A percentile compares a stretch with the other conserved stretches of the same genome.
Conservation (phyloP, 1,140 invertebrate species). For the Drosophila pruinosa region DNA sequence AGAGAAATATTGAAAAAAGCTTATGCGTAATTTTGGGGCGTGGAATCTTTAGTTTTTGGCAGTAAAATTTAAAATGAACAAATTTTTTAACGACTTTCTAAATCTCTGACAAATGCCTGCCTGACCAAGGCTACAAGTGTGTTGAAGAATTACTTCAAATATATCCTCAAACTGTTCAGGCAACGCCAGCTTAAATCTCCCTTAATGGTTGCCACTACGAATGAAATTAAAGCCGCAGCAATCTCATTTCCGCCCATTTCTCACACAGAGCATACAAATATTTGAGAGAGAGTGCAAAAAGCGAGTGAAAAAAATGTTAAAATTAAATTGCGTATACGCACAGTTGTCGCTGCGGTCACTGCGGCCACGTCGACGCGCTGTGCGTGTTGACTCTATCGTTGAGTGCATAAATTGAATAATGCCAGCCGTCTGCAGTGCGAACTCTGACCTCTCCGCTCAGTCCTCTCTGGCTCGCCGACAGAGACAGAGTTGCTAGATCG, state of each 20-base stretch:
- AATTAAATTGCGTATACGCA: constrained; percentile 77
- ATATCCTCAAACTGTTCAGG: neutral
- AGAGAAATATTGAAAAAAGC: neutral
- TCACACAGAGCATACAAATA: constrained; percentile 13
- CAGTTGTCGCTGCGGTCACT: constrained; percentile 51
- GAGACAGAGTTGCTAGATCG: constrained; percentile 47
- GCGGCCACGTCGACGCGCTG: constrained; percentile 6
- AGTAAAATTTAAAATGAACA: neutral
- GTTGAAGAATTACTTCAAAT: neutral
- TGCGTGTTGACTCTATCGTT: constrained; percentile 60
- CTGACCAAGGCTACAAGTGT: neutral
- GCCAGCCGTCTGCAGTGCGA: constrained; percentile 37
- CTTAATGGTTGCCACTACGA: constrained; percentile 24
- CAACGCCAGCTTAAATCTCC: constrained; percentile 33
- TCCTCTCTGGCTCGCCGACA: no score
- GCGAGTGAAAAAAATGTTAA: constrained; percentile 28
- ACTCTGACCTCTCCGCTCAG: no score
- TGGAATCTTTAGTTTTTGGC: neutral
- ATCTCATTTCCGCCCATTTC: constrained; percentile 67
- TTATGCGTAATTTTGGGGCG: constrained; percentile 17
- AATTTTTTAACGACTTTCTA: neutral
- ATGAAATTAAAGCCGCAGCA: constrained; percentile 64
- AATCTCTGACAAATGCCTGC: neutral
- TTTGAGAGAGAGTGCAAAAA: neutral
- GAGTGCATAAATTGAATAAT: constrained; percentile 77